These are phyloP conservation scores for Boulengeromyrus knoepffleri DNA, from an alignment of 2,113 vertebrate species.

Conservation along the genomic window DNA sequence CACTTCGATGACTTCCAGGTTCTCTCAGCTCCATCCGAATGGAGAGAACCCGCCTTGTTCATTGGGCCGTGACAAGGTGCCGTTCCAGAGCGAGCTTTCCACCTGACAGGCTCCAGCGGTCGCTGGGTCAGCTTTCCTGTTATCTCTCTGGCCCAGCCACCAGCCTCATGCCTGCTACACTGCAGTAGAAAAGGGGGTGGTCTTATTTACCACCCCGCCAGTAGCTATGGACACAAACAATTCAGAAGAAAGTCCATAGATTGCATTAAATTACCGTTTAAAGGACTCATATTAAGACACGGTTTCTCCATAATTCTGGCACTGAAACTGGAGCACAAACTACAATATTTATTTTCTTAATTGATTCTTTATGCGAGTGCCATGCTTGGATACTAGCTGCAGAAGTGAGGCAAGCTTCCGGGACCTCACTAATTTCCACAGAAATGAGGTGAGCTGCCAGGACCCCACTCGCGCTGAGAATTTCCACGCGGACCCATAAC, in stretches of 20 bases:
- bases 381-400: background rate
- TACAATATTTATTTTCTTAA: background rate
- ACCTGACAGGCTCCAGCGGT: background rate
- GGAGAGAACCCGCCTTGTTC: background rate
- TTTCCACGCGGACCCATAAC: background rate
- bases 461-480: background rate
- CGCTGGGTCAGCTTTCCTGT: background rate
- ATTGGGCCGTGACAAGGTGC: background rate
- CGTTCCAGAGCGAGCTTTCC: background rate
- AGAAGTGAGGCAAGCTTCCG: background rate
- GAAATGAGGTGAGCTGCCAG: background rate
- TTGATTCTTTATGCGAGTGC: background rate
- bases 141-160: background rate
- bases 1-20: background rate
- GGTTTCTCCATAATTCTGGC: background rate
- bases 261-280: background rate
- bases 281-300: background rate
- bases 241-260: background rate
- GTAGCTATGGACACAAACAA: background rate
- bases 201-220: background rate
- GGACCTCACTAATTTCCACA: background rate
- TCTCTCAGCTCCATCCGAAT: background rate
- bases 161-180: background rate
- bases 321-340: background rate
- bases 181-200: background rate